These are phyloP conservation scores for Drosophila suboccidentalis DNA, from an alignment of 2,888 invertebrate genomes.

Conservation along the genomic window DNA sequence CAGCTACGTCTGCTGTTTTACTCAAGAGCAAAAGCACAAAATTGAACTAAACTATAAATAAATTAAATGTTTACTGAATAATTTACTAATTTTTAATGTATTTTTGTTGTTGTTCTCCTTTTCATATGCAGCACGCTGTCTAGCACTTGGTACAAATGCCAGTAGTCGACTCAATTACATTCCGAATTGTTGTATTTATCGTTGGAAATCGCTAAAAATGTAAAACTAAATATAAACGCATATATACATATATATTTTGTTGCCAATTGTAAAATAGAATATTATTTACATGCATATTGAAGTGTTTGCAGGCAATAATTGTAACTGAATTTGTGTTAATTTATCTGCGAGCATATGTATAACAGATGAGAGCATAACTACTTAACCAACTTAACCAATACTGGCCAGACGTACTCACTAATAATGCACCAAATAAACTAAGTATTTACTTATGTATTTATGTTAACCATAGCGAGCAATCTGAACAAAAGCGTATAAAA, in stretches of 20 bases:
- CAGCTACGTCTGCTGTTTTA: not conserved
- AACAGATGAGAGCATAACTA: conserved; percentile 20
- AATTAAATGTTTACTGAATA: conserved; percentile 1
- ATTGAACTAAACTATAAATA: not conserved
- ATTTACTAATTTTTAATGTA: not conserved
- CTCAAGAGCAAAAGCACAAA: not conserved
- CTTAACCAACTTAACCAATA: conserved; percentile 38
- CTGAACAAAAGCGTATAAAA: conserved; percentile 48
- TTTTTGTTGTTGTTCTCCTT: not conserved
- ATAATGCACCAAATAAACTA: conserved; percentile 56
- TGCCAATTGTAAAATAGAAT: conserved; percentile 52
- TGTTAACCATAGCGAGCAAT: conserved; percentile 55
- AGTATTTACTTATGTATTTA: conserved; percentile 47
- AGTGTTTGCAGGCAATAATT: conserved; percentile 37
- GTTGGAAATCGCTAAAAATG: conserved; percentile 51
- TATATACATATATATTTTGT: conserved; percentile 20
- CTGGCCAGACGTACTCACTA: conserved; percentile 53
- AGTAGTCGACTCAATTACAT: conserved; percentile 51
- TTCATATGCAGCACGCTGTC: conserved; percentile 28
- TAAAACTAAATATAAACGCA: conserved; percentile 38
- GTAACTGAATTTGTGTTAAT: conserved; percentile 26
- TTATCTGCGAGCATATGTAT: conserved; percentile 6
- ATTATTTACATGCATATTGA: conserved; percentile 36
- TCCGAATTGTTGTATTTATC: conserved; percentile 69
- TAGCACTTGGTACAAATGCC: conserved; percentile 18